A percentile compares a stretch with the other conserved stretches of the same genome.
Conservation (phyloP, 2,888 invertebrate genomes). For the Chaetogeoica ovagalla region DNA sequence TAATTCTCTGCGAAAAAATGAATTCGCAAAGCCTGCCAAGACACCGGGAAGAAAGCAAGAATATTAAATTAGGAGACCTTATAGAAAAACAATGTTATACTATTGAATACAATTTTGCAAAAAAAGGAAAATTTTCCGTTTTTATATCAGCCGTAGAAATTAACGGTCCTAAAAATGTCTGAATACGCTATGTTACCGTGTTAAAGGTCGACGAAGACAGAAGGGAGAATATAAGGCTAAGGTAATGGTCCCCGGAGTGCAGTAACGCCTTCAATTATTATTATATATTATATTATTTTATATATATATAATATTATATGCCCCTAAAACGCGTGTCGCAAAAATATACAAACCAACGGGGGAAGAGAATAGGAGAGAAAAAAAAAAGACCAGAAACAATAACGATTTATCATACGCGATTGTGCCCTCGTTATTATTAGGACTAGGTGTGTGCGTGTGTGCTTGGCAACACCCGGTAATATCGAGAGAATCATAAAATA, state of each 20-base stretch:
- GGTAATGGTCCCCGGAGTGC: constrained; percentile 36
- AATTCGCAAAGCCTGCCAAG: no score
- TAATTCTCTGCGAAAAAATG: no score
- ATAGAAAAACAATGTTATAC: no score
- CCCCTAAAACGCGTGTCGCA: constrained; percentile 26
- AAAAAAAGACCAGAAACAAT: constrained; percentile 19
- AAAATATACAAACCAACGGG: not conserved
- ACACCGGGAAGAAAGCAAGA: no score
- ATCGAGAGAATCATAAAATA: constrained; percentile 22
- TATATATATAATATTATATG: not conserved
- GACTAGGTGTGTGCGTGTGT: not conserved
- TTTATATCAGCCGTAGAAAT: no score
- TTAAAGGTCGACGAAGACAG: not conserved
- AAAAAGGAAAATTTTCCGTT: no score
- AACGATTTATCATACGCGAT: constrained; percentile 46
- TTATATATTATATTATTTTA: not conserved
- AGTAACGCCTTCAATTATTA: constrained; percentile 52
- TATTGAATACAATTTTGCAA: no score
- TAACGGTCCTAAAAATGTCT: constrained; percentile 22
- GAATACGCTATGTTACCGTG: constrained; percentile 5
- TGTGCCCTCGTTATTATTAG: constrained; percentile 42
- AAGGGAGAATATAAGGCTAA: not conserved
- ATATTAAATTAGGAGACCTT: no score
- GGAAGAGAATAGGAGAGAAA: not conserved
- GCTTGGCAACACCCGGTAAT: constrained; percentile 31